phyloP scores from a whole-genome alignment of 2,888 invertebrate species.

The Sesamia inferens region DNA sequence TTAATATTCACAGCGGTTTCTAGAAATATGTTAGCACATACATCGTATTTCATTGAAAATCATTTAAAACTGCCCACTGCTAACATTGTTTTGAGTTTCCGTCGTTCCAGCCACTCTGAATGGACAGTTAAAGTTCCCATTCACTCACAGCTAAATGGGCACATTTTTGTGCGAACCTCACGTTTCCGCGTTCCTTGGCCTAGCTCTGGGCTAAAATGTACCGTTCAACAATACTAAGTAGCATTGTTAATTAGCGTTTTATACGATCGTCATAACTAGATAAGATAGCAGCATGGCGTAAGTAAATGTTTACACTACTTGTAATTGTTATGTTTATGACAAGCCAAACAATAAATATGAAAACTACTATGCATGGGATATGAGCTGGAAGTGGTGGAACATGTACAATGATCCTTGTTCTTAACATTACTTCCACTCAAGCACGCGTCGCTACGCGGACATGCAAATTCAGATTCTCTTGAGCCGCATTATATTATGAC shows the following conservation, averaged over 20 bases:
- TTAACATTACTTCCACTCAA: conserved; percentile 71
- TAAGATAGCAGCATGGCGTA: conserved; percentile 40
- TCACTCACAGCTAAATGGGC: conserved; percentile 82
- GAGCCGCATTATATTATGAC: not conserved
- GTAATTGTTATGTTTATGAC: conserved; percentile 23
- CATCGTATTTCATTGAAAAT: conserved; percentile 75
- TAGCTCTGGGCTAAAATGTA: conserved; percentile 59
- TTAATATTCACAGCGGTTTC: conserved; percentile 70
- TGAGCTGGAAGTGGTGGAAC: conserved; percentile 9
- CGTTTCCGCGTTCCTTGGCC: conserved; percentile 81
- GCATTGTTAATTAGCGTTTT: conserved; percentile 51
- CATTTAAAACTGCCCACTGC: conserved; percentile 68
- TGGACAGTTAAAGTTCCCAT: conserved; percentile 84
- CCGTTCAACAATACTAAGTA: conserved; percentile 64
- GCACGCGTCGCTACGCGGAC: conserved; percentile 70
- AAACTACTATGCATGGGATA: not conserved
- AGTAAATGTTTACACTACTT: conserved; percentile 33
- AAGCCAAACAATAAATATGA: conserved; percentile 6
- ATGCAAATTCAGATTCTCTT: conserved; percentile 6
- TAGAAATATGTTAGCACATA: conserved; percentile 65
- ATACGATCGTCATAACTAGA: conserved; percentile 43
- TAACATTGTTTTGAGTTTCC: conserved; percentile 82
- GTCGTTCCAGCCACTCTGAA: conserved; percentile 76
- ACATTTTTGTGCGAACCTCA: conserved; percentile 79
- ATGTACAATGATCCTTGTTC: conserved; percentile 44